Conservation (phyloP, 2,888 invertebrate genomes). For the Lycia hirtaria region DNA sequence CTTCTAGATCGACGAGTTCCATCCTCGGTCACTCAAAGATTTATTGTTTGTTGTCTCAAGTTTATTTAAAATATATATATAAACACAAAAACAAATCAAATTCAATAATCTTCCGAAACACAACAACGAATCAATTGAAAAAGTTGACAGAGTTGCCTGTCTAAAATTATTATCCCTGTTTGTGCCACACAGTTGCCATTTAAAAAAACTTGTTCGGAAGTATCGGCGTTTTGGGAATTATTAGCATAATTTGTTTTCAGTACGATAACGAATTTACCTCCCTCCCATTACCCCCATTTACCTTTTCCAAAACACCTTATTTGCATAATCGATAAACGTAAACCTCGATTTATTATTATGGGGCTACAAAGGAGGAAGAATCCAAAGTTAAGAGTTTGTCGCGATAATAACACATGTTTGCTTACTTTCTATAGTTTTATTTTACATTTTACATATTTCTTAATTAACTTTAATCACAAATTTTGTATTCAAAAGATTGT, state of each 20-base stretch:
- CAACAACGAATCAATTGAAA: not conserved
- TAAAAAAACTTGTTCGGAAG: conserved; percentile 38
- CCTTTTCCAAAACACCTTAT: conserved; percentile 24
- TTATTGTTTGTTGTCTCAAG: too few species aligned
- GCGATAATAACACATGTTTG: too few species aligned
- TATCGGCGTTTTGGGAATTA: conserved; percentile 31
- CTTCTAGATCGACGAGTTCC: too few species aligned
- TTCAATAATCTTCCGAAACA: too few species aligned
- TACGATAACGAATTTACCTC: conserved; percentile 36
- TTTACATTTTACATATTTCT: too few species aligned
- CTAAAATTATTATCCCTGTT: conserved; percentile 17
- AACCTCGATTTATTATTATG: conserved; percentile 3
- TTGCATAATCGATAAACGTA: conserved; percentile 36
- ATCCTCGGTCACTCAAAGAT: too few species aligned
- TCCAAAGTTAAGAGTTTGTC: not conserved
- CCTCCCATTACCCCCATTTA: conserved; percentile 20
- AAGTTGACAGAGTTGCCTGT: not conserved
- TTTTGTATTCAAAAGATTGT: too few species aligned
- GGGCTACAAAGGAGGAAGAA: not conserved
- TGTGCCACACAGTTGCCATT: conserved; percentile 17
- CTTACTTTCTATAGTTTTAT: too few species aligned
- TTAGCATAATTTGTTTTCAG: conserved; percentile 42
- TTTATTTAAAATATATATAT: too few species aligned
- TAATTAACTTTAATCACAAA: too few species aligned
- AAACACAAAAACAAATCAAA: not conserved